phyloP scores from a whole-genome alignment of 2,797 vertebrate genomes.

The Halcyon badia region DNA sequence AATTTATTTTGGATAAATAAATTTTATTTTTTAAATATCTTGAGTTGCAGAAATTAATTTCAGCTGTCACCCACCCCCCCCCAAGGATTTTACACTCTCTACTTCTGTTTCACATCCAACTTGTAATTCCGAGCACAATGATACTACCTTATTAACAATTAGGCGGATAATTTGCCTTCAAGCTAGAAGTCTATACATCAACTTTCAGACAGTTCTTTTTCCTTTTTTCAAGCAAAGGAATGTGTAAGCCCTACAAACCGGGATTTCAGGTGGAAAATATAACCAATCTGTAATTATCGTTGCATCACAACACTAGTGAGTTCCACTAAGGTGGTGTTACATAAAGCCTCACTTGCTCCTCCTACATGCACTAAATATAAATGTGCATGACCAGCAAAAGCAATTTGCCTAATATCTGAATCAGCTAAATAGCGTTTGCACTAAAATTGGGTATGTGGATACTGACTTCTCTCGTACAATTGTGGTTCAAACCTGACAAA shows the following conservation, averaged over 20 bases:
- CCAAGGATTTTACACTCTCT: background rate
- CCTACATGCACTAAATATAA: slow-evolving; percentile 65
- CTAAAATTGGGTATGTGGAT: background rate
- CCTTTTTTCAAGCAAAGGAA: background rate
- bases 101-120: slow-evolving; percentile 20
- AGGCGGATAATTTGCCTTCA: background rate
- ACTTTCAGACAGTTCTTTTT: background rate
- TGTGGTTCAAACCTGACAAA: background rate
- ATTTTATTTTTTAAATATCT: slow-evolving; percentile 13
- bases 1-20: slow-evolving; percentile 65
- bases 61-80: background rate
- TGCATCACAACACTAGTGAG: background rate
- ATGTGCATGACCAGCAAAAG: slow-evolving; percentile 56
- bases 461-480: background rate
- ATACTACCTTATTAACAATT: background rate
- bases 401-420: slow-evolving; percentile 40
- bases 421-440: slow-evolving; percentile 43
- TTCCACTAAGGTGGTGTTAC: background rate
- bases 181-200: background rate
- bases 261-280: background rate
- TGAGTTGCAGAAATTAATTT: slow-evolving; percentile 14
- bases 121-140: background rate
- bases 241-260: background rate
- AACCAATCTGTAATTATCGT: background rate
- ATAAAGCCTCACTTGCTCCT: slow-evolving; percentile 31